A percentile compares a stretch with the other conserved stretches of the same genome.
Evolutionary conservation across 2,888 invertebrate species (phyloP).

Genomic region (Bugulina stolonifera): DNA sequence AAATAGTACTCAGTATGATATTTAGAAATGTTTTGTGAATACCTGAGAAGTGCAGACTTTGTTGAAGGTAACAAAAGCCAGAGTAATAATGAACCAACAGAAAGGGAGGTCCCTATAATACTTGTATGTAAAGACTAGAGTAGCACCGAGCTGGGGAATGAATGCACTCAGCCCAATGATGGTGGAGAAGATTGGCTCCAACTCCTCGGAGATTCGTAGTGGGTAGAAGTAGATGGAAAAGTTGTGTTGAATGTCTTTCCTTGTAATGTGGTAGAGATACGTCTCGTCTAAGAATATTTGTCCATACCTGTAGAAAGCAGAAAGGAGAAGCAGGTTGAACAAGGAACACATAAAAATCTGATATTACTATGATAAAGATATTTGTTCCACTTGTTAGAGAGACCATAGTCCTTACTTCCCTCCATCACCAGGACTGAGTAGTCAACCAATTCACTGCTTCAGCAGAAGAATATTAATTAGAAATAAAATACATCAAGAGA

Average conservation of each 20-base stretch:
- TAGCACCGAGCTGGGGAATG: conserved; percentile 63
- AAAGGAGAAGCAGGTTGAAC: too few relatives aligned
- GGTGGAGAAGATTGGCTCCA: conserved; percentile 34
- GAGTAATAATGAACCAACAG: conserved; percentile 75
- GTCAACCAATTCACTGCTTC: too few relatives aligned
- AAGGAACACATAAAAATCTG: neutral
- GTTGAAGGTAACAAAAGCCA: conserved; percentile 85
- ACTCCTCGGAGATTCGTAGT: conserved; percentile 29
- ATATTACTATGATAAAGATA: neutral
- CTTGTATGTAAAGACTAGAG: conserved; percentile 36
- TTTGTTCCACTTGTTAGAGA: too few relatives aligned
- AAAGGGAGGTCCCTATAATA: conserved; percentile 66
- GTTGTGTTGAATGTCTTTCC: conserved; percentile 86
- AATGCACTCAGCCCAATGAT: conserved; percentile 62
- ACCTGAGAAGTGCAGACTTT: conserved; percentile 89
- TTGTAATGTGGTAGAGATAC: conserved; percentile 79
- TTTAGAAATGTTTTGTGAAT: too few relatives aligned
- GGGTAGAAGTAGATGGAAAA: conserved; percentile 90
- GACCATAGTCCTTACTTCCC: too few relatives aligned
- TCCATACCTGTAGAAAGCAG: conserved; percentile 72
- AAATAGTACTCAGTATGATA: too few relatives aligned
- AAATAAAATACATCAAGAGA: too few relatives aligned
- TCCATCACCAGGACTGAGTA: too few relatives aligned
- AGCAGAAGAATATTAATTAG: too few relatives aligned
- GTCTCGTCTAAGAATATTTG: conserved; percentile 83